A percentile compares a stretch with the other conserved stretches of the same genome.
These are phyloP conservation scores for Pseudorectes ferrugineus DNA, from an alignment of 2,113 vertebrate genomes.

Conservation along the genomic window DNA sequence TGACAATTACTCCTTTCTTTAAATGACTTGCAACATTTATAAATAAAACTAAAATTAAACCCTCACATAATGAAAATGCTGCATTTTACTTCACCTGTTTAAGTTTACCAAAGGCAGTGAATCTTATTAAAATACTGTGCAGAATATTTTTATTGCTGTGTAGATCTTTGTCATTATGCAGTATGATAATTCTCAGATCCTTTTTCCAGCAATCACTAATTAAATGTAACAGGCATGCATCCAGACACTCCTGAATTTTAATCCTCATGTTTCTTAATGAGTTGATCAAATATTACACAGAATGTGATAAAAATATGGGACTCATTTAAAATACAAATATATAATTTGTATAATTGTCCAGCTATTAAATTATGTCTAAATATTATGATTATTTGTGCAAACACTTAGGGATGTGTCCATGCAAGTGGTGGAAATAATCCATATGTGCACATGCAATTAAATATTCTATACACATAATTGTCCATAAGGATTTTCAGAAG, in stretches of 20 bases:
- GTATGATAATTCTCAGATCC: not conserved
- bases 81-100: not conserved
- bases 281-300: conserved; percentile 9
- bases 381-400: conserved; percentile 10
- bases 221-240: conserved; percentile 18
- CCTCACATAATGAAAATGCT: not conserved
- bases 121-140: not conserved
- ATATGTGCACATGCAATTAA: not conserved
- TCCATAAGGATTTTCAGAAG: not conserved
- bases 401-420: not conserved
- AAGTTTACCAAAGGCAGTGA: not conserved
- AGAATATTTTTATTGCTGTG: not conserved
- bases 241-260: conserved; percentile 45
- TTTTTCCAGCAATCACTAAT: not conserved
- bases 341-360: conserved; percentile 13
- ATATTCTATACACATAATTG: not conserved
- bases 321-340: conserved; percentile 6
- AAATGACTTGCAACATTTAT: not conserved
- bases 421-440: not conserved
- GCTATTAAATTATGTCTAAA: conserved; percentile 18
- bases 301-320: conserved; percentile 4
- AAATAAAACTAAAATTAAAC: not conserved
- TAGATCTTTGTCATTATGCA: not conserved
- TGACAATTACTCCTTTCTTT: not conserved
- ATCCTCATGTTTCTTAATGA: conserved; percentile 36